Evolutionary conservation across 2,888 invertebrate genomes (phyloP).

Genomic region (Papilio gigon): DNA sequence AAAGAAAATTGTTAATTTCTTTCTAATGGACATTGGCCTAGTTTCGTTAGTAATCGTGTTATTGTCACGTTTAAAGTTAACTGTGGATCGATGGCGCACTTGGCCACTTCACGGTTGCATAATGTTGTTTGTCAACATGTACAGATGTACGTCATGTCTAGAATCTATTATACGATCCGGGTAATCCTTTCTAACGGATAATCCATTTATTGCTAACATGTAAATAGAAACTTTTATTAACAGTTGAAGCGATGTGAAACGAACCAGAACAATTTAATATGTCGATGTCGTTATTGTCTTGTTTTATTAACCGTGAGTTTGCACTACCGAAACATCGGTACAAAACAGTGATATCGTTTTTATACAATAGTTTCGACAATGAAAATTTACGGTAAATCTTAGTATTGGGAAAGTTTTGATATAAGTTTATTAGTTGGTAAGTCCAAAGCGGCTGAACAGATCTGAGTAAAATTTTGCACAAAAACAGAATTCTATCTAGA

Average conservation of each 20-base stretch:
- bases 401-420: too few relatives aligned
- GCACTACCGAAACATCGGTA: too few relatives aligned
- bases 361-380: too few relatives aligned
- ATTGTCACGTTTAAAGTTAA: background rate
- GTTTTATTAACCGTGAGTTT: too few relatives aligned
- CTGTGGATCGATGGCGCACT: conserved; percentile 13
- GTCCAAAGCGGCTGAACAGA: too few relatives aligned
- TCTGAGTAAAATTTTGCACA: too few relatives aligned
- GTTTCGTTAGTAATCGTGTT: background rate
- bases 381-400: too few relatives aligned
- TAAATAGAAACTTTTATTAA: background rate
- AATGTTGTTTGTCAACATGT: conserved; percentile 20
- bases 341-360: too few relatives aligned
- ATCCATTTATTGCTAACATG: conserved; percentile 12
- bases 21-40: background rate
- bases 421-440: too few relatives aligned
- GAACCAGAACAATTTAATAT: too few relatives aligned
- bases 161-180: conserved; percentile 12
- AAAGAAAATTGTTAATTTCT: conserved; percentile 2
- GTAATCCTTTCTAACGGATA: conserved; percentile 25
- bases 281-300: too few relatives aligned
- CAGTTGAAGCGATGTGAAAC: background rate
- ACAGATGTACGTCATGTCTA: background rate
- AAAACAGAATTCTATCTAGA: too few relatives aligned
- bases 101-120: conserved; percentile 10